Evolutionary conservation across 2,113 vertebrate genomes (phyloP), one percentile per base, ranked within the genome.

Genomic region (Crypturellus undulatus): DNA sequence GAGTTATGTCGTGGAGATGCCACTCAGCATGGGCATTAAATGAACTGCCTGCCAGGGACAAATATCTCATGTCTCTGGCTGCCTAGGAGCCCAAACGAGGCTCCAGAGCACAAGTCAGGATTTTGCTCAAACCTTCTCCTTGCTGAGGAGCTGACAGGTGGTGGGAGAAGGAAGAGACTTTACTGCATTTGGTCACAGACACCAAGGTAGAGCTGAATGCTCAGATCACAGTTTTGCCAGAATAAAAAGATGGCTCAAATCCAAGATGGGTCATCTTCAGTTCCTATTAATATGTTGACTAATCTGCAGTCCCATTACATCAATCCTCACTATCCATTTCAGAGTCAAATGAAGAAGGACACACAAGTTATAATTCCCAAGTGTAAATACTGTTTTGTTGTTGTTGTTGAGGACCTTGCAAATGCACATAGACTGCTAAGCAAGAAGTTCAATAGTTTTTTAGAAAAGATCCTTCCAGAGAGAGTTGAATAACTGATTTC

Each of bases 391-490:
- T n/a, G 34, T 70, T 84, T 77, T 20, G 49, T 49, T 49, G 49
- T 49, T 49, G 9, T 49, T 49, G 49, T 63, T 87, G 42, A 49
- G 52, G 40, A 20, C 28, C 21, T 4, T 63, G 32, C 36, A 42
- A 92, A 89, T 28, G 63, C 43, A 70, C 12, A 12, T 3, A 68
- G 52, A 34, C 65, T 81, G 49, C 62, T 87, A 49, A 79, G n/a
- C 13, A 84, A 47, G 20, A 92, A 54, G 40, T 54, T 72, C 58
- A 84, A 43, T 42, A 81, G 19, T 58, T 90, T 78, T 13, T 84
- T 32, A 94, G 63, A 95, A 92, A 70, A 34, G 13, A 88, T 63
- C 73, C 38, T 89, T 90, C 83, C 65, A 82, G 73, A 76, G 80
- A 52, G 19, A 25, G 43, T 58, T 76, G 63, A 92, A 70, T 79